These are phyloP conservation scores for Triops cancriformis DNA, from an alignment of 1,140 invertebrate species.

Conservation along the genomic window DNA sequence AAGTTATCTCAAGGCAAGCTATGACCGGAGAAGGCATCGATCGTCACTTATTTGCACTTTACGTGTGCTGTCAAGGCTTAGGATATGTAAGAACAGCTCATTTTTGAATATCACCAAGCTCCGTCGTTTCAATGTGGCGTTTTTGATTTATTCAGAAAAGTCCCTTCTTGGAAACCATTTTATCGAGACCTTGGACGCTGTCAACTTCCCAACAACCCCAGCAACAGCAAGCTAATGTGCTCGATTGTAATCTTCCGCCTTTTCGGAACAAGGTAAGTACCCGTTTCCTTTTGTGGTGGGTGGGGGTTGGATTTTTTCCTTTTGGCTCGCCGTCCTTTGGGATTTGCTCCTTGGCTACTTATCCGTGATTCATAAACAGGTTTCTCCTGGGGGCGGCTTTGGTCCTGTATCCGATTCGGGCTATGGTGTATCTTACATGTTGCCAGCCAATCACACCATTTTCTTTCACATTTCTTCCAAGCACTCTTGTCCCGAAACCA, in stretches of 20 bases:
- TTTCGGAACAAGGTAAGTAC: constrained; percentile 39
- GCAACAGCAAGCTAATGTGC: constrained; percentile 43
- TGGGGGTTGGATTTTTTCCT: constrained; percentile 15
- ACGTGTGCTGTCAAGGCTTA: constrained; percentile 45
- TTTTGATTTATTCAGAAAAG: constrained; percentile 37
- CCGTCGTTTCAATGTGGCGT: constrained; percentile 15
- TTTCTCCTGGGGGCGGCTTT: constrained; percentile 46
- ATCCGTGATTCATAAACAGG: constrained; percentile 29
- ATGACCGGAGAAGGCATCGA: constrained; percentile 44
- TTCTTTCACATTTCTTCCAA: constrained; percentile 48
- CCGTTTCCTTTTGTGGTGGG: not conserved
- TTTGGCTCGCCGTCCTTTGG: constrained; percentile 19
- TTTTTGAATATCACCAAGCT: constrained; percentile 11
- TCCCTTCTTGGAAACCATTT: constrained; percentile 42
- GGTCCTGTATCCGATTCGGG: constrained; percentile 47
- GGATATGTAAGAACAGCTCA: constrained; percentile 40
- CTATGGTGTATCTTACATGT: constrained; percentile 48
- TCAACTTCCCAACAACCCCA: constrained; percentile 49
- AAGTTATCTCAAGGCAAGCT: constrained; percentile 40
- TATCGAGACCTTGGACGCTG: constrained; percentile 45
- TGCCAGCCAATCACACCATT: constrained; percentile 43
- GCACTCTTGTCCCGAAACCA: constrained; percentile 39
- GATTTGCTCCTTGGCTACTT: not conserved
- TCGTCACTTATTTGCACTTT: constrained; percentile 48
- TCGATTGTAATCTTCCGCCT: constrained; percentile 41